Conservation (phyloP, 2,888 invertebrate species). For the Andricus quercusramuli region DNA sequence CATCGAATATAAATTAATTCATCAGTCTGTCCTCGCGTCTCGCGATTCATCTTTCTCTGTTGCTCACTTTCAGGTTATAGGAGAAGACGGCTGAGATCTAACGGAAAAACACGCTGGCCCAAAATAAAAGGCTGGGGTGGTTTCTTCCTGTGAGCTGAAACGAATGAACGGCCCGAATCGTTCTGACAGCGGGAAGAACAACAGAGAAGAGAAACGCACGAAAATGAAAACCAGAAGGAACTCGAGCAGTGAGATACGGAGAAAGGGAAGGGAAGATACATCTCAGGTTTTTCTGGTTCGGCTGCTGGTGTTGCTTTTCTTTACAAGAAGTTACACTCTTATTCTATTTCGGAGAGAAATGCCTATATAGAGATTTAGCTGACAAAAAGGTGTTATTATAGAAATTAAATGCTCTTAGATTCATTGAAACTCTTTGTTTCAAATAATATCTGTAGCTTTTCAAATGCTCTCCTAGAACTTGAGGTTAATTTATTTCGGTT, state of each 20-base stretch:
- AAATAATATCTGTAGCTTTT: neutral
- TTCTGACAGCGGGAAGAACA: constrained; percentile 61
- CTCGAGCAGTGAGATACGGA: neutral
- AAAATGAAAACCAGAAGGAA: constrained; percentile 64
- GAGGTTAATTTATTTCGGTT: neutral
- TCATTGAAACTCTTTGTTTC: neutral
- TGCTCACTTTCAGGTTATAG: constrained; percentile 19
- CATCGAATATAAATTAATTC: constrained; percentile 15
- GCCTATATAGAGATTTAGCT: neutral
- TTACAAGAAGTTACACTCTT: constrained; percentile 10
- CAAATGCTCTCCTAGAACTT: neutral
- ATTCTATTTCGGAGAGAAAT: constrained; percentile 8
- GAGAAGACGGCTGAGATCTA: constrained; percentile 13
- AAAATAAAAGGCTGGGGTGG: constrained; percentile 55
- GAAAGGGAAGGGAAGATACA: constrained; percentile 27
- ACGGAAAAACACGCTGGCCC: constrained; percentile 56
- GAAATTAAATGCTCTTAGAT: neutral
- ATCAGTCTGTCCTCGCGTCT: constrained; percentile 31
- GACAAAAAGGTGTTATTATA: neutral
- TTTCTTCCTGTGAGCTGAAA: constrained; percentile 55
- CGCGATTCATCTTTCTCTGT: constrained; percentile 24
- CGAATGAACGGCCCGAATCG: constrained; percentile 64
- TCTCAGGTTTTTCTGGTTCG: constrained; percentile 26
- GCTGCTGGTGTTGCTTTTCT: constrained; percentile 48
- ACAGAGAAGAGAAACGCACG: constrained; percentile 54